Percentiles rank a stretch among this genome's conserved stretches.
Evolutionary conservation across 2,888 invertebrate genomes (phyloP).

Genomic region (Hoplodrina ambigua): DNA sequence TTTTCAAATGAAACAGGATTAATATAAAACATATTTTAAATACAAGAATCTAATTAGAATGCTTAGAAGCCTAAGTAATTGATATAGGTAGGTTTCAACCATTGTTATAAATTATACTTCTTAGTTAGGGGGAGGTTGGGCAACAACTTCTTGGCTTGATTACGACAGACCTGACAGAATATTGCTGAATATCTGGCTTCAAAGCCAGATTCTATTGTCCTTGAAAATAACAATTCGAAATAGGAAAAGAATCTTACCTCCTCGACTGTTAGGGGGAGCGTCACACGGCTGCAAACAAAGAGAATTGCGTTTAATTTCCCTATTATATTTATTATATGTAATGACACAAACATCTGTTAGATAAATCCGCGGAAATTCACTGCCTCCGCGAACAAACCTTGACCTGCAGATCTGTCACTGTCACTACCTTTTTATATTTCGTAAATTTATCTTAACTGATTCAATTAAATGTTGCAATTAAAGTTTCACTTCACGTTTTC

Average conservation of each 20-base stretch:
- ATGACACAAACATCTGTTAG: constrained; percentile 73
- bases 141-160: constrained; percentile 30
- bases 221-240: constrained; percentile 50
- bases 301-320: constrained; percentile 55
- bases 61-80: constrained; percentile 8
- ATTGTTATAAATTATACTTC: constrained; percentile 11
- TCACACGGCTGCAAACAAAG: constrained; percentile 96
- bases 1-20: background rate
- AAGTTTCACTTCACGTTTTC: constrained; percentile 51
- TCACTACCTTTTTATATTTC: constrained; percentile 67
- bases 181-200: constrained; percentile 30
- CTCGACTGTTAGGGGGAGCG: constrained; percentile 98
- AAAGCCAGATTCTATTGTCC: constrained; percentile 47
- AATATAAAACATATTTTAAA: background rate
- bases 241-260: constrained; percentile 93
- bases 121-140: constrained; percentile 14
- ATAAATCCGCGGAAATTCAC: constrained; percentile 60
- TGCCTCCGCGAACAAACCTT: constrained; percentile 71
- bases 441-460: constrained; percentile 51
- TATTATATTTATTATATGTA: constrained; percentile 28
- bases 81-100: background rate
- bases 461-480: constrained; percentile 47
- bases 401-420: constrained; percentile 83
- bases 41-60: constrained; percentile 26
- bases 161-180: constrained; percentile 19